Base-by-base conservation (phyloP, 2,113 vertebrate species). In the Sclerurus mexicanus region DNA sequence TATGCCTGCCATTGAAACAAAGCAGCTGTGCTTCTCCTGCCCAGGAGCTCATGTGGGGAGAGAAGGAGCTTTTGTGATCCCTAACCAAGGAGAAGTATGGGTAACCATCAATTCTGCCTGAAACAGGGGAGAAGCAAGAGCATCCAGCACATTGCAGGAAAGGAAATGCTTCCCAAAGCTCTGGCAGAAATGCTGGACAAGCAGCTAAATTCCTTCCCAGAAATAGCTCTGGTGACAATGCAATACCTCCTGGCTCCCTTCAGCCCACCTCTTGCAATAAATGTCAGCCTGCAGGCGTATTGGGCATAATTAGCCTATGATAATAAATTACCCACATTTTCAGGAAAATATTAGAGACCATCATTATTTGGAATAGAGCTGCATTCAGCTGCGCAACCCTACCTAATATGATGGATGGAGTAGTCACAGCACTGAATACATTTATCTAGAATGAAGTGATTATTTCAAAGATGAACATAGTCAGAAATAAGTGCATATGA, bases 231-330 rank as follows among this genome's bases (percentile, higher is more conserved):
- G 39, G 79, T 91, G 85, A 94, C 95, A 96, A 67, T 2, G 18
- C 79, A 55, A 80, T 90, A 80, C 85, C 92, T 96, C 72, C 93
- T 83, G 72, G 47, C 76, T 97, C 93, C 66, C 91, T 87, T 67
- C 90, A 95, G 96, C 88, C 76, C 86, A 96, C 83, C 69, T 96
- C 75, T 68, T n/a, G 75, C 91, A 83, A 96, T 86, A 97, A 93
- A 96, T 96, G 93, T 95, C 95, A 97, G 86, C 89, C 89, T 71
- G 77, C 81, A 93, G 91, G 73, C 47, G 99, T 99, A 99, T 98
- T 98, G 99, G 98, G 98, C 98, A 98, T 98, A 99, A 99, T 99
- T 99, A 99, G 98, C 98, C 98, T 98, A 99, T 98, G 98, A 99
- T 99, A 99, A 99, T 98, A 98, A 99, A 99, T 98, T 98, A 99